phyloP scores from a whole-genome alignment of 2,888 invertebrate genomes.

The Epirrita christyi region DNA sequence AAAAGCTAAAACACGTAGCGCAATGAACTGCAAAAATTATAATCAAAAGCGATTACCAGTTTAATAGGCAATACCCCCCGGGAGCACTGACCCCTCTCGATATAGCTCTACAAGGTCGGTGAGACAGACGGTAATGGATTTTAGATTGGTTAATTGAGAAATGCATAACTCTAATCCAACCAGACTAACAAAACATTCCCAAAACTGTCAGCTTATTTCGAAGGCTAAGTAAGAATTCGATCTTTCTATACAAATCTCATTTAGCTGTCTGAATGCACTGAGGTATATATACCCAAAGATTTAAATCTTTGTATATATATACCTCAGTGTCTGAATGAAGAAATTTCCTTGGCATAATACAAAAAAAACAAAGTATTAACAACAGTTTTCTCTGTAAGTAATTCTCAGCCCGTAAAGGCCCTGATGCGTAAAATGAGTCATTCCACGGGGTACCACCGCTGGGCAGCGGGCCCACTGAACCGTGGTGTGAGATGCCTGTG shows the following conservation, averaged over 20 bases:
- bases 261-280: background rate
- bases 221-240: too few relatives aligned
- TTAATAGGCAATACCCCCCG: too few relatives aligned
- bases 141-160: slow-evolving; percentile 38
- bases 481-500: slow-evolving; percentile 18
- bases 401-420: slow-evolving; percentile 20
- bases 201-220: too few relatives aligned
- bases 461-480: slow-evolving; percentile 32
- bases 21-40: too few relatives aligned
- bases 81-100: slow-evolving; percentile 58
- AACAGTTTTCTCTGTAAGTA: slow-evolving; percentile 11
- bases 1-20: too few relatives aligned
- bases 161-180: too few relatives aligned
- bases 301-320: too few relatives aligned
- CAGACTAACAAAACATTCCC: too few relatives aligned
- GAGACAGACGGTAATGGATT: slow-evolving; percentile 40
- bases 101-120: slow-evolving; percentile 64
- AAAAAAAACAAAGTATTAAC: slow-evolving; percentile 3
- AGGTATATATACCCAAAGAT: too few relatives aligned
- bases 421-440: slow-evolving; percentile 45
- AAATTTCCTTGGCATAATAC: background rate
- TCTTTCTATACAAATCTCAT: too few relatives aligned
- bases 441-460: slow-evolving; percentile 29
- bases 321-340: background rate
- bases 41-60: too few relatives aligned